phyloP scores from a whole-genome alignment of 2,888 invertebrate species.

The Andrena haemorrhoa region DNA sequence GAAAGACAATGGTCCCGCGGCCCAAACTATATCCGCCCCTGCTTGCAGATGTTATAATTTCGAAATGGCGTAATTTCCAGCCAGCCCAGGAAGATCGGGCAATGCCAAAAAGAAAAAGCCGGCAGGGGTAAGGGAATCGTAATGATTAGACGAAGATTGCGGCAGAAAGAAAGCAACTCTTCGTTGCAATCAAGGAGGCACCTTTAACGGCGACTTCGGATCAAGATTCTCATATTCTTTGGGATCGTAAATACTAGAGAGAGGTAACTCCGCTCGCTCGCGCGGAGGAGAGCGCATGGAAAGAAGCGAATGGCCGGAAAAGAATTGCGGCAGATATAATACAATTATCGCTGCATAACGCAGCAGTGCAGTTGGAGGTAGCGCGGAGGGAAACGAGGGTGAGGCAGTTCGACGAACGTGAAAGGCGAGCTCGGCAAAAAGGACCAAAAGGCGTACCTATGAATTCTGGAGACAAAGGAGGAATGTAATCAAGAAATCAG shows the following conservation, averaged over 20 bases:
- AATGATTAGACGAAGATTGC: constrained; percentile 20
- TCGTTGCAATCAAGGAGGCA: not conserved
- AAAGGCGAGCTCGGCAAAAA: constrained; percentile 32
- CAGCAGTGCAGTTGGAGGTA: too few species aligned
- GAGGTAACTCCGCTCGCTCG: too few species aligned
- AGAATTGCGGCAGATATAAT: too few species aligned
- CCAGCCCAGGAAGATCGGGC: constrained; percentile 55
- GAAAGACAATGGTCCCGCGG: constrained; percentile 67
- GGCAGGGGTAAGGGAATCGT: constrained; percentile 1
- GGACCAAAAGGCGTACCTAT: constrained; percentile 60
- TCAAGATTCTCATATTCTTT: too few species aligned
- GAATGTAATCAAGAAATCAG: constrained; percentile 74
- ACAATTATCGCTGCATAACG: too few species aligned
- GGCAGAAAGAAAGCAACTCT: not conserved
- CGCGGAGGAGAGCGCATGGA: too few species aligned
- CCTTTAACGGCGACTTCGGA: not conserved
- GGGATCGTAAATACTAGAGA: not conserved
- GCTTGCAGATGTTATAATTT: constrained; percentile 83
- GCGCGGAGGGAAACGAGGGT: not conserved
- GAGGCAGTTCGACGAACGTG: constrained; percentile 19
- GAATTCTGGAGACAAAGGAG: constrained; percentile 74
- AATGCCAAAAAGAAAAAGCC: constrained; percentile 34
- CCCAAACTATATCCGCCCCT: constrained; percentile 63
- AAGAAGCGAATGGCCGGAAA: too few species aligned
- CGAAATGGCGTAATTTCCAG: constrained; percentile 78